These are phyloP conservation scores for Thumatha senex DNA, from an alignment of 2,888 invertebrate genomes.

Conservation along the genomic window DNA sequence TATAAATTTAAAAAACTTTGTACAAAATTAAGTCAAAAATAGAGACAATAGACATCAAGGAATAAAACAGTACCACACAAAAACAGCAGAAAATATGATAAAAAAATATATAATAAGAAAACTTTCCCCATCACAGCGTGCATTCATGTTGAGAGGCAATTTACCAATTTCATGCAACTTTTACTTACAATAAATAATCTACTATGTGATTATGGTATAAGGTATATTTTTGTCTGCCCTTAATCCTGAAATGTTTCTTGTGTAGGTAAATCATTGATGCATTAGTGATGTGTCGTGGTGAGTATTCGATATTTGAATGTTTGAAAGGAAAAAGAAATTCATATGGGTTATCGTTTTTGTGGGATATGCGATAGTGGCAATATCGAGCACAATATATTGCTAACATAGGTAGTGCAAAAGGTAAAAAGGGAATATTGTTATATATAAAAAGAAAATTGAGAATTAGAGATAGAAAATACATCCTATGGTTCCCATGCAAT, in stretches of 20 bases:
- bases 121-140: conserved; percentile 74
- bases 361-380: background rate
- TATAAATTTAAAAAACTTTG: too few relatives aligned
- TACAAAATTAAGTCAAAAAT: too few relatives aligned
- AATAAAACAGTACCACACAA: conserved; percentile 45
- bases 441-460: too few relatives aligned
- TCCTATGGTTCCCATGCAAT: too few relatives aligned
- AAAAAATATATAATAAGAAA: conserved; percentile 82
- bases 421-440: too few relatives aligned
- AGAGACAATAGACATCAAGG: conserved; percentile 12
- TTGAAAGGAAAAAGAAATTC: background rate
- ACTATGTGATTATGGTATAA: conserved; percentile 39
- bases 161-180: conserved; percentile 53
- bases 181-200: conserved; percentile 33
- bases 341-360: background rate
- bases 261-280: conserved; percentile 66
- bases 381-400: too few relatives aligned
- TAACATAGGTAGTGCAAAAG: too few relatives aligned
- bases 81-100: conserved; percentile 70
- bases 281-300: conserved; percentile 37
- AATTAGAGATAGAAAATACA: too few relatives aligned
- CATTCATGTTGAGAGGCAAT: conserved; percentile 61
- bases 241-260: conserved; percentile 32
- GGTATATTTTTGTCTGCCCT: conserved; percentile 29
- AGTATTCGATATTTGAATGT: conserved; percentile 6